Evolutionary conservation across 30 jellyfish, hydroid and myxozoan genomes (phyloP).

Genomic region (Catostylus mosaicus): DNA sequence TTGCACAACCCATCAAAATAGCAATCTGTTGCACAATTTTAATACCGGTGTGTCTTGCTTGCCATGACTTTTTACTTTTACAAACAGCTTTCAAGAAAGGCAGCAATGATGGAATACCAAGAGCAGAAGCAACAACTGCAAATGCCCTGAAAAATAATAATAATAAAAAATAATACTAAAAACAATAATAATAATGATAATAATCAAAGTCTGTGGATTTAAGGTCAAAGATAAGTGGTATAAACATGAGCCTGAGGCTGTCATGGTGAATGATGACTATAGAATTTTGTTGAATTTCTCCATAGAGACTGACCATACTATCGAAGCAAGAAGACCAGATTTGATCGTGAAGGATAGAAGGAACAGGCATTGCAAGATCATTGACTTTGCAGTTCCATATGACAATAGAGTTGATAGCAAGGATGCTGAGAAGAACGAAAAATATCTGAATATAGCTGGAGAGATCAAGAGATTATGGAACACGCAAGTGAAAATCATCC

Average conservation of each 20-base stretch:
- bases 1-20: conserved; percentile 99
- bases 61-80: conserved; percentile 99
- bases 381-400: background rate
- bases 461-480: conserved; percentile 11
- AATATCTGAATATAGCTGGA: background rate
- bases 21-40: conserved; percentile 99
- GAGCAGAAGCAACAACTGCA: conserved; percentile 99
- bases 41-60: conserved; percentile 99
- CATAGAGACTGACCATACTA: too few species aligned
- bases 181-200: too few species aligned
- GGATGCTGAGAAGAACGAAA: conserved; percentile 1
- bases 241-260: too few species aligned
- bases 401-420: conserved; percentile 4
- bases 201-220: too few species aligned
- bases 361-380: background rate
- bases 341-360: background rate
- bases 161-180: too few species aligned
- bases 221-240: too few species aligned
- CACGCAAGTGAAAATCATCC: conserved; percentile 1
- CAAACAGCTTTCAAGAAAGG: conserved; percentile 99
- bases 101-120: conserved; percentile 98
- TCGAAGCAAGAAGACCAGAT: background rate
- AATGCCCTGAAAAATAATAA: conserved; percentile 90
- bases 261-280: too few species aligned
- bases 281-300: too few species aligned